Base-by-base conservation (phyloP, 1,140 invertebrate genomes). In the Brachionus sp. region DNA sequence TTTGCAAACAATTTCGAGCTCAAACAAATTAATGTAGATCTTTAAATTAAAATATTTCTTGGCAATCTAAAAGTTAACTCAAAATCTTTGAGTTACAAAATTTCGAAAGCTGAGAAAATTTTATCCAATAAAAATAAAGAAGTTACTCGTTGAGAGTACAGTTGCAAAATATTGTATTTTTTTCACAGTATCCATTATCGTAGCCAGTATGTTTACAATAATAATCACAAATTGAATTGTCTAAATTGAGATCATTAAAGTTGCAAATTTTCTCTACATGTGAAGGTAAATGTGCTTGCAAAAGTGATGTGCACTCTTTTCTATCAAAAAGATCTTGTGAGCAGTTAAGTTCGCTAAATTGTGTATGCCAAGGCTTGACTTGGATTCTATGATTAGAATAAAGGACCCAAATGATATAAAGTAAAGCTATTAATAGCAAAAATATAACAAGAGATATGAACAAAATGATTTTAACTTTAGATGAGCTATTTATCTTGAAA, bases 281-380 rank as follows among this genome's bases (percentile, higher is more conserved):
- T 10, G 29, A 19, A n/a, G 33, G 29, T 5, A 70, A 19, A 42
- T 70, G 42, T 1, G 33, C 35, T 70, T 70, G 66, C 19, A 70
- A 39, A 39, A 70, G 37, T 35, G 16, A 39, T 4, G 3, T 37
- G 16, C 66, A 70, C n/a, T 70, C 50, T 19, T 57, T n/a, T 57
- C 50, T 3, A 19, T 70, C n/a, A 33, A 16, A 37, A 6, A 12
- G 37, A 37, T 70, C 37, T 35, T 35, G 12, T 5, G 66, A 70
- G 16, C 66, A 70, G 19, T 70, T 70, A n/a, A 70, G 19, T 16
- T 70, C 66, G 13, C 37, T 70, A n/a, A 70, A 70, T 19, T 70
- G 33, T 2, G 33, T 39, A 19, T 70, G 66, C 66, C 66, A 70
- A 23, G 66, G 66, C 16, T 70, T 70, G 5, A 19, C 50, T 70